These are phyloP conservation scores for Microcebus murinus DNA, from an alignment of 2,113 vertebrate species.

Conservation along the genomic window DNA sequence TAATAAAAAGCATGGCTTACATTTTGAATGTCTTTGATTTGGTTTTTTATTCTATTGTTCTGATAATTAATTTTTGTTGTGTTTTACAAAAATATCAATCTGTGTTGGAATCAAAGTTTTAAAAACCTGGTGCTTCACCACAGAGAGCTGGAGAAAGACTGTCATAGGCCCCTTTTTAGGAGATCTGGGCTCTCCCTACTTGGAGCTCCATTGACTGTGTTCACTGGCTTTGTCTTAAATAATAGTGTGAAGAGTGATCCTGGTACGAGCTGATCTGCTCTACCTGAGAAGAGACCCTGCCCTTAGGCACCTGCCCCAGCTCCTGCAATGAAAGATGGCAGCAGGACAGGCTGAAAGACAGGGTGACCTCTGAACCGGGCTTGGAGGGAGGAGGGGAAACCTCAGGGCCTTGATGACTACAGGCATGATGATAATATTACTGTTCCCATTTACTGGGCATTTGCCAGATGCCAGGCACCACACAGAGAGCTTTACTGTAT, in stretches of 20 bases:
- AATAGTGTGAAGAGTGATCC: background rate
- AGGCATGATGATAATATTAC: background rate
- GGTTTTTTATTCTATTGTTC: background rate
- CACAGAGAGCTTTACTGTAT: background rate
- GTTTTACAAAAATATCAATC: constrained; percentile 2
- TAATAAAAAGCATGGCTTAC: background rate
- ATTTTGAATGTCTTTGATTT: background rate
- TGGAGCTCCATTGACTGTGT: background rate
- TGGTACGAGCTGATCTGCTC: background rate
- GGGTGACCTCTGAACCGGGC: background rate
- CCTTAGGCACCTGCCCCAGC: background rate
- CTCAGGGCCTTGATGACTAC: background rate
- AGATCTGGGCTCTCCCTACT: background rate
- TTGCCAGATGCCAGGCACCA: background rate
- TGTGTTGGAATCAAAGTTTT: background rate
- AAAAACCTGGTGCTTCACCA: background rate
- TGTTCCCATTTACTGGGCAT: background rate
- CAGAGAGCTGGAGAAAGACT: background rate
- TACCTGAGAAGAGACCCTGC: background rate
- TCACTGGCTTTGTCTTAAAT: background rate
- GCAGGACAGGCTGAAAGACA: background rate
- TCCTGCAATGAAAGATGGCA: background rate
- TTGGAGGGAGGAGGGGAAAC: background rate
- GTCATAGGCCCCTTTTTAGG: background rate
- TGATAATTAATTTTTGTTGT: background rate